A percentile compares a stretch with the other conserved stretches of the same genome.
These are phyloP conservation scores for Cheirogaleus medius DNA, from an alignment of 2,113 vertebrate genomes.

Conservation along the genomic window DNA sequence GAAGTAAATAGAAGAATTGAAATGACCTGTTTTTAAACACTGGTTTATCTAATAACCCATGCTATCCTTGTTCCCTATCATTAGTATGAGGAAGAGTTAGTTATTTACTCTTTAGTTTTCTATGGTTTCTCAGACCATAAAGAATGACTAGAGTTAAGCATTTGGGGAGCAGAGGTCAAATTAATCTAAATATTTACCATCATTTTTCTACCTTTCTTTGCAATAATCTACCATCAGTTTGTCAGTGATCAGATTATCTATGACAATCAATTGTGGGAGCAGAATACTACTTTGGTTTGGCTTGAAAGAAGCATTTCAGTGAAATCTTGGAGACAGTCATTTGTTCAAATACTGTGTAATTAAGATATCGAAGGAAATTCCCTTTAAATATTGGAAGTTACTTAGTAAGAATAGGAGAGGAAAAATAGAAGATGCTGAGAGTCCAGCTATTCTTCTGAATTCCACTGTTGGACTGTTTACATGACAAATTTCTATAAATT, in stretches of 20 bases:
- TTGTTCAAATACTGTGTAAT: not conserved
- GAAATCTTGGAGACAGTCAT: not conserved
- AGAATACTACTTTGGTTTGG: not conserved
- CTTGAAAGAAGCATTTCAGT: not conserved
- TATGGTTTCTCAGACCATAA: not conserved
- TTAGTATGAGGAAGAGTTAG: not conserved
- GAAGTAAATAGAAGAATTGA: not conserved
- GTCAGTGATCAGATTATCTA: not conserved
- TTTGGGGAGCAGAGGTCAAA: not conserved
- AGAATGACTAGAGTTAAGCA: not conserved
- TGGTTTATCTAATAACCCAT: not conserved
- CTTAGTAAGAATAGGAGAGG: not conserved
- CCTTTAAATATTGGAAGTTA: not conserved
- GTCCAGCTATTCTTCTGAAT: not conserved
- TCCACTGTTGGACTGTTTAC: conserved; percentile 16
- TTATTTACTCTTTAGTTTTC: not conserved
- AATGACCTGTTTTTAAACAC: not conserved
- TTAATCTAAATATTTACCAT: not conserved
- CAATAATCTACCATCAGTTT: not conserved
- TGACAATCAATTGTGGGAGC: not conserved
- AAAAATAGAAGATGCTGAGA: not conserved
- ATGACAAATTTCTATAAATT: conserved; percentile 55
- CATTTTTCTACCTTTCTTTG: not conserved
- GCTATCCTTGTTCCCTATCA: not conserved
- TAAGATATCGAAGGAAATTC: not conserved